Evolutionary conservation across 2,888 invertebrate species (phyloP).

Genomic region (Tetropium fuscum): DNA sequence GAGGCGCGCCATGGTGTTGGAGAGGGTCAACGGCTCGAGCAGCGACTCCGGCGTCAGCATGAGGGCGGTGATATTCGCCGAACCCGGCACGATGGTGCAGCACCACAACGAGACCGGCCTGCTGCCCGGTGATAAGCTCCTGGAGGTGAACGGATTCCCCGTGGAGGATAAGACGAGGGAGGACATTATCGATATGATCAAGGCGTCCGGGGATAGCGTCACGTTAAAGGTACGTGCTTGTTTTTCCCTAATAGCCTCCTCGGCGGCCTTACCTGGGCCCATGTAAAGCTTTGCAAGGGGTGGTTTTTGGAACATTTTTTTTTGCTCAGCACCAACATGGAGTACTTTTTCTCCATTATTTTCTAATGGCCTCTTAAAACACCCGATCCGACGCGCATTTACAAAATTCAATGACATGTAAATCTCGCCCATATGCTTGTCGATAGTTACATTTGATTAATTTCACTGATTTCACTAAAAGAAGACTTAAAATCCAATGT

Average conservation of each 20-base stretch:
- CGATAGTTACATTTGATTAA: too few species aligned
- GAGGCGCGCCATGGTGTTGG: slow-evolving; percentile 86
- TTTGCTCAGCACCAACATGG: too few species aligned
- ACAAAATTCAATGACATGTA: too few species aligned
- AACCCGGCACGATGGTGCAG: slow-evolving; percentile 83
- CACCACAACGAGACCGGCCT: slow-evolving; percentile 83
- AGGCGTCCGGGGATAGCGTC: slow-evolving; percentile 85
- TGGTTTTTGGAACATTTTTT: too few species aligned
- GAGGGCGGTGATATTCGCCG: slow-evolving; percentile 88
- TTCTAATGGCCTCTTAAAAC: too few species aligned
- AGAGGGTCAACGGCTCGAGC: slow-evolving; percentile 67
- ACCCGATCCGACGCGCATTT: too few species aligned
- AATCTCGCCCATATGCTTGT: too few species aligned
- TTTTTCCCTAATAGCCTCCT: neutral
- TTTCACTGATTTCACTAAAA: too few species aligned
- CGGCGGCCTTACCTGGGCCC: too few species aligned
- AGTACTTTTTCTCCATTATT: too few species aligned
- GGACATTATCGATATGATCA: slow-evolving; percentile 93
- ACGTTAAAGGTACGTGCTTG: slow-evolving; percentile 80
- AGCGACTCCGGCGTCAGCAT: slow-evolving; percentile 67
- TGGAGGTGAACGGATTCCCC: slow-evolving; percentile 89
- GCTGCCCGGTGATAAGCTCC: slow-evolving; percentile 92
- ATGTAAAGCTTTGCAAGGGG: too few species aligned
- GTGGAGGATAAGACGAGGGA: slow-evolving; percentile 90
- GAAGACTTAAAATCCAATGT: too few species aligned